phyloP scores from a whole-genome alignment of 2,113 vertebrate species.

The Cacatua alba region DNA sequence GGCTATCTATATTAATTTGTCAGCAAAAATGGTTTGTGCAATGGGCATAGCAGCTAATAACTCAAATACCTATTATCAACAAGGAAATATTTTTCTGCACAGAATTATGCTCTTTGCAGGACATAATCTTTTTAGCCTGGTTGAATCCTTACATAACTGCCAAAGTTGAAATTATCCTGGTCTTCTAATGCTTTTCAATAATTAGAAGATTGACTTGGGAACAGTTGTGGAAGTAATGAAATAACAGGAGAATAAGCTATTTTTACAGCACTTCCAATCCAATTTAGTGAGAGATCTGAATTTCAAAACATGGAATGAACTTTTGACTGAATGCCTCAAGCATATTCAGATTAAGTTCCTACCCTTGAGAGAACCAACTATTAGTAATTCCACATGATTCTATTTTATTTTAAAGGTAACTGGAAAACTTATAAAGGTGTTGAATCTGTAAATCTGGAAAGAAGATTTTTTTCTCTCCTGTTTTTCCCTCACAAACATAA shows the following conservation, averaged over 20 bases:
- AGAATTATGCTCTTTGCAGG: background rate
- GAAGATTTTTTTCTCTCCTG: background rate
- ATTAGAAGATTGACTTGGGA: background rate
- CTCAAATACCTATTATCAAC: background rate
- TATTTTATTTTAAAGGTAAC: conserved; percentile 25
- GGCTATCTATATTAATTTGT: background rate
- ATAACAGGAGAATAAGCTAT: background rate
- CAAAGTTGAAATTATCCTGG: background rate
- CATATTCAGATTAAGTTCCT: background rate
- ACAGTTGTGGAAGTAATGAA: background rate
- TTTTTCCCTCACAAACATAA: background rate
- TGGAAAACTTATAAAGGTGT: background rate
- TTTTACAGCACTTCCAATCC: background rate
- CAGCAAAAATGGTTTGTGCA: background rate
- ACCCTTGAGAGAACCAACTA: background rate
- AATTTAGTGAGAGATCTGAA: background rate
- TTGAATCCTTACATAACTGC: background rate
- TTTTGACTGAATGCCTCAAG: background rate
- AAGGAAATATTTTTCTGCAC: background rate
- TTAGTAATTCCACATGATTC: background rate
- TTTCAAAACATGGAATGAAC: background rate
- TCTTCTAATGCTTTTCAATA: background rate
- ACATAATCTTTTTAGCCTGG: background rate
- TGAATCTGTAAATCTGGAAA: background rate
- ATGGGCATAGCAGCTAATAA: background rate